These are phyloP conservation scores for Micromussa lordhowensis DNA, from an alignment of 92 coral and sea anemone genomes.

Conservation along the genomic window DNA sequence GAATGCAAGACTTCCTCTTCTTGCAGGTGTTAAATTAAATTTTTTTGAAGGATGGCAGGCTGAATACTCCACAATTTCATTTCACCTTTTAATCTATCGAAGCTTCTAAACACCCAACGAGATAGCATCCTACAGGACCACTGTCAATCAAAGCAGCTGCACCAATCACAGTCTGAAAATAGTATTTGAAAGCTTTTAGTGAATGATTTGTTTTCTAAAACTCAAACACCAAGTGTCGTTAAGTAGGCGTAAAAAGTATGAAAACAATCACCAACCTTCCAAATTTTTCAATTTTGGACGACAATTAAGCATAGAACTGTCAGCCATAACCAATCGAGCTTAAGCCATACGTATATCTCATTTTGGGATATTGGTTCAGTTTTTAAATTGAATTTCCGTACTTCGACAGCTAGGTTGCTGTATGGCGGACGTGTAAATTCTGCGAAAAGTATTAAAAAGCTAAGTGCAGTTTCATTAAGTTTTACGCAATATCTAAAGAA, in stretches of 20 bases:
- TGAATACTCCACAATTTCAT: background rate
- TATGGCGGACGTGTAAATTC: background rate
- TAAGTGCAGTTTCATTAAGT: background rate
- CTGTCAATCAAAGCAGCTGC: conserved; percentile 16
- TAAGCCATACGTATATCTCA: background rate
- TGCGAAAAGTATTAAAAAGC: background rate
- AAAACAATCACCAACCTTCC: background rate
- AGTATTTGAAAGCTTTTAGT: background rate
- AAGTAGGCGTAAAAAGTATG: background rate
- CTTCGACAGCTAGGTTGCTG: background rate
- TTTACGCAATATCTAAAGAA: background rate
- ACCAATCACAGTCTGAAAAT: conserved; percentile 7
- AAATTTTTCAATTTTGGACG: background rate
- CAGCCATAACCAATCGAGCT: background rate
- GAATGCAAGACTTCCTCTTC: background rate
- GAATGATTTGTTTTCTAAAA: conserved; percentile 3
- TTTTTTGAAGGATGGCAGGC: background rate
- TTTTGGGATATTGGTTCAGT: background rate
- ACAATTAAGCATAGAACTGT: background rate
- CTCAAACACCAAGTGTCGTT: background rate
- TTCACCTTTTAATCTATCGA: conserved; percentile 21
- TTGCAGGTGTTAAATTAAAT: conserved; percentile 22
- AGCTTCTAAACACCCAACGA: background rate
- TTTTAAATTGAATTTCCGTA: background rate
- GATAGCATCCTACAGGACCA: background rate